Evolutionary conservation across 2,888 invertebrate species (phyloP).

Genomic region (Nymphalis c-album): DNA sequence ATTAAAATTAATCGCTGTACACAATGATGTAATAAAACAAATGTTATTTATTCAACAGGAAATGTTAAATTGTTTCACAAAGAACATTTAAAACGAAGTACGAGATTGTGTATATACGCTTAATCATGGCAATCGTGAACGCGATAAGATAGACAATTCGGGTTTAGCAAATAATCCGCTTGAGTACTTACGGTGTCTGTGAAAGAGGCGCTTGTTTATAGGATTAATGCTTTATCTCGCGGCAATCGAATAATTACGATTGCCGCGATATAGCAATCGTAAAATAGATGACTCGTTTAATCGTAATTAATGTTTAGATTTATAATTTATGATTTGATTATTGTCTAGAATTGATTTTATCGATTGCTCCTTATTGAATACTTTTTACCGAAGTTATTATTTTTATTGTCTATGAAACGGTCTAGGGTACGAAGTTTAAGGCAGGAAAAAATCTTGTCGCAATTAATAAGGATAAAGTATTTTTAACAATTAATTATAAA

Average conservation of each 20-base stretch:
- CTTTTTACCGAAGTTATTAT: too few species aligned
- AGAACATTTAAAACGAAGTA: background rate
- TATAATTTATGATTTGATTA: too few species aligned
- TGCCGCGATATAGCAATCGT: background rate
- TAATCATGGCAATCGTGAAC: conserved; percentile 16
- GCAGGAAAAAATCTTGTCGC: too few species aligned
- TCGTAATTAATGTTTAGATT: background rate
- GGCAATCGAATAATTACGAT: background rate
- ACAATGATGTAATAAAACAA: conserved; percentile 3
- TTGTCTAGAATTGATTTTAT: too few species aligned
- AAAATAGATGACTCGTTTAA: background rate
- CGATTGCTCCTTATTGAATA: too few species aligned
- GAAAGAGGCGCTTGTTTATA: background rate
- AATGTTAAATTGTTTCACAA: background rate
- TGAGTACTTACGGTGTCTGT: conserved; percentile 1
- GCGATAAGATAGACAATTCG: conserved; percentile 26
- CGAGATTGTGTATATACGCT: background rate
- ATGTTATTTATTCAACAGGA: background rate
- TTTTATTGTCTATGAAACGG: too few species aligned
- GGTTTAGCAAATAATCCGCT: conserved; percentile 15
- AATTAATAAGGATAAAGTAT: too few species aligned
- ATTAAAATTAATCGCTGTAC: background rate
- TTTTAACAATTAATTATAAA: too few species aligned
- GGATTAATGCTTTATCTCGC: background rate
- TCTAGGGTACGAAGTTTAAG: too few species aligned